Evolutionary conservation across 1,140 invertebrate genomes (phyloP).

Genomic region (Wasmannia auropunctata): DNA sequence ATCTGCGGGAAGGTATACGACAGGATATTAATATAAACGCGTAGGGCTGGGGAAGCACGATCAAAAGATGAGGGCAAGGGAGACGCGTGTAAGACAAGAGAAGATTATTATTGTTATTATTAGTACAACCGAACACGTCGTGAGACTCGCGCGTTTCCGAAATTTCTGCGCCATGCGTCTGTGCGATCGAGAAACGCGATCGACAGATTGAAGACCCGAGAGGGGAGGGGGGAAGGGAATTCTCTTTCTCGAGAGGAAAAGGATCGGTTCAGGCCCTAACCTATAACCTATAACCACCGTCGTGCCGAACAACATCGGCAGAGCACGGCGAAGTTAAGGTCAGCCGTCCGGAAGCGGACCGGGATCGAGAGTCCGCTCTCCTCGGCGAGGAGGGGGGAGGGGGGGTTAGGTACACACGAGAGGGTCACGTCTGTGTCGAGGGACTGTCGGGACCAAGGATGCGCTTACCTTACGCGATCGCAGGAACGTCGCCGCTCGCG

Average conservation of each 20-base stretch:
- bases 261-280: neutral
- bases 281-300: neutral
- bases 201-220: neutral
- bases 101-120: neutral
- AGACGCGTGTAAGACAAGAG: neutral
- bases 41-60: neutral
- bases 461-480: slow-evolving; percentile 15
- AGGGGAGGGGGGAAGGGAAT: neutral
- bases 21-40: neutral
- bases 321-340: too few species aligned
- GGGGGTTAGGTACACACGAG: neutral
- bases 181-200: neutral
- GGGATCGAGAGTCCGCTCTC: too few species aligned
- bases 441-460: too few species aligned
- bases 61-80: neutral
- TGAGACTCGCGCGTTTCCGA: neutral
- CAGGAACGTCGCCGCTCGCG: neutral
- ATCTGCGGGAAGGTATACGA: slow-evolving; percentile 56
- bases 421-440: neutral
- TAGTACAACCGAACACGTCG: neutral
- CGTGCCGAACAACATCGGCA: neutral
- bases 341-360: too few species aligned
- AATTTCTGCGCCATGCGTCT: neutral
- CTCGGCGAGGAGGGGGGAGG: neutral
- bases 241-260: neutral